Evolutionary conservation across 2,888 invertebrate genomes (phyloP).

Genomic region (Protodeltote pygarga): DNA sequence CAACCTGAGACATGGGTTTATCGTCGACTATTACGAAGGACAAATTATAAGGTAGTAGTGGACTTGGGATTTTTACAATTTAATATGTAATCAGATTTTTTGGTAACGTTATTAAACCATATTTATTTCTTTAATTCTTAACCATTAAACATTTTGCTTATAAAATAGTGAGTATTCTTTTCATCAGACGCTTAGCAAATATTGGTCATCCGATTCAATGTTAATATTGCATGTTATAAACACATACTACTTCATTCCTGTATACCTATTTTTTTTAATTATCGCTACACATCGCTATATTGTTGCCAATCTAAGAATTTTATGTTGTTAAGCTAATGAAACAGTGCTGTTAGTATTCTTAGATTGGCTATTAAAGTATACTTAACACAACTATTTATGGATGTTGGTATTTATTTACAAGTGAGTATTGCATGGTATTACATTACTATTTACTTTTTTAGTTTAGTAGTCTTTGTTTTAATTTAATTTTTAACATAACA

Average conservation of each 20-base stretch:
- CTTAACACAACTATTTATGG: slow-evolving; percentile 6
- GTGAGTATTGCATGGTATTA: slow-evolving; percentile 31
- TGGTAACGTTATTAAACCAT: slow-evolving; percentile 15
- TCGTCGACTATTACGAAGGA: slow-evolving; percentile 1
- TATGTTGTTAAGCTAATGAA: background rate
- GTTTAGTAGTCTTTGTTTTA: no score
- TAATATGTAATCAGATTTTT: slow-evolving; percentile 12
- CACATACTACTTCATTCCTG: slow-evolving; percentile 49
- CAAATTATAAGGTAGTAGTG: slow-evolving; percentile 9
- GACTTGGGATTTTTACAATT: slow-evolving; percentile 1
- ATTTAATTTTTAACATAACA: no score
- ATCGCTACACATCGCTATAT: slow-evolving; percentile 13
- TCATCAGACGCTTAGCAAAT: slow-evolving; percentile 48
- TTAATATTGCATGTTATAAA: slow-evolving; percentile 50
- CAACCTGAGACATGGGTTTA: slow-evolving; percentile 10
- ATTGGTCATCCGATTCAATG: slow-evolving; percentile 54
- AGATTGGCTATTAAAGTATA: slow-evolving; percentile 19
- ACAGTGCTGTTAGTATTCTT: slow-evolving; percentile 4
- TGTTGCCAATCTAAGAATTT: slow-evolving; percentile 15
- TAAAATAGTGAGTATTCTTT: slow-evolving; percentile 18
- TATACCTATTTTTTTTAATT: slow-evolving; percentile 17
- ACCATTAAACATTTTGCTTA: slow-evolving; percentile 10
- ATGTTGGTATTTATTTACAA: slow-evolving; percentile 8
- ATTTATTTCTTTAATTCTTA: slow-evolving; percentile 10
- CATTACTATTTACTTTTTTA: background rate